Evolutionary conservation across 2,888 invertebrate species (phyloP).

Genomic region (Parthenolecanium corni): DNA sequence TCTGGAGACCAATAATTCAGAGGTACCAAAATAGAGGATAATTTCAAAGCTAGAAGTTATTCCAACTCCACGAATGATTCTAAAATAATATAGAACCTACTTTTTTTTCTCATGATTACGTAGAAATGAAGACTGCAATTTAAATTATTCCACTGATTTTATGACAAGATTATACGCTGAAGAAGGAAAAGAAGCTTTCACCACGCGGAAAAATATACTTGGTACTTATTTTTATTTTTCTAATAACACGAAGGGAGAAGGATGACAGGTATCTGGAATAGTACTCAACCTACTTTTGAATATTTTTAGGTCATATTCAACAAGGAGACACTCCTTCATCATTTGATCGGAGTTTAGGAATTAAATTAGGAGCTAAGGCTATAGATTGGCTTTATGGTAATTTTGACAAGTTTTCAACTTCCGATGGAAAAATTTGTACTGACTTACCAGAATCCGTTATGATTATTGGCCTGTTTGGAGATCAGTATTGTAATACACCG

Average conservation of each 20-base stretch:
- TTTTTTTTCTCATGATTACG: constrained; percentile 29
- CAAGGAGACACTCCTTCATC: constrained; percentile 29
- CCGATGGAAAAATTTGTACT: not conserved
- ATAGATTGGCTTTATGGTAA: constrained; percentile 15
- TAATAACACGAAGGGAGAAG: not conserved
- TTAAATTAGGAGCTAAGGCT: constrained; percentile 29
- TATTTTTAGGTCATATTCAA: constrained; percentile 24
- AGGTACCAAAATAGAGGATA: too few relatives aligned
- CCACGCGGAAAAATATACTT: constrained; percentile 88
- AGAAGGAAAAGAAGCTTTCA: constrained; percentile 91
- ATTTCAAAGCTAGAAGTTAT: too few relatives aligned
- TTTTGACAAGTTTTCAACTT: not conserved
- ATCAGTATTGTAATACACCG: not conserved
- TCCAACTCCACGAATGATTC: not conserved
- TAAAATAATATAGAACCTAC: not conserved
- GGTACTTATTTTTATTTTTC: constrained; percentile 41
- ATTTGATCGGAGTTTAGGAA: constrained; percentile 28
- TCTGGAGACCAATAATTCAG: too few relatives aligned
- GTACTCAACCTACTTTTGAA: too few relatives aligned
- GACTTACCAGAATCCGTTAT: constrained; percentile 12
- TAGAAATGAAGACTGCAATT: constrained; percentile 87
- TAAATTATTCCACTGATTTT: constrained; percentile 93
- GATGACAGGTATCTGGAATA: too few relatives aligned
- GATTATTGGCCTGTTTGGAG: constrained; percentile 12
- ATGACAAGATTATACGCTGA: constrained; percentile 88